These are phyloP conservation scores for Catharus fuscescens DNA, from an alignment of 2,113 vertebrate genomes.

Conservation along the genomic window DNA sequence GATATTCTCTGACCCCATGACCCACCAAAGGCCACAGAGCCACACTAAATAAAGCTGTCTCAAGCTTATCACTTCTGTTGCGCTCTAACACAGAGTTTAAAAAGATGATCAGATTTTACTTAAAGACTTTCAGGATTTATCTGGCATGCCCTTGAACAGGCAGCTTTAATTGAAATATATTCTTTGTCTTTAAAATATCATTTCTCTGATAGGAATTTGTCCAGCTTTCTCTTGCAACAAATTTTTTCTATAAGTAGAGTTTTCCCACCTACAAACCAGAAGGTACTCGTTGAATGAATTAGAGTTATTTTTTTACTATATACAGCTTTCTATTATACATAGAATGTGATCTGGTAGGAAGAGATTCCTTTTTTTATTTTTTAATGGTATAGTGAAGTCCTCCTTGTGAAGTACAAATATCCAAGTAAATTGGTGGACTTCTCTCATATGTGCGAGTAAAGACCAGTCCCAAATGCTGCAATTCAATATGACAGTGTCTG, in stretches of 20 bases:
- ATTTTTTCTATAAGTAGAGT: neutral
- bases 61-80: neutral
- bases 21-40: slow-evolving; percentile 10
- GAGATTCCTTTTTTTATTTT: neutral
- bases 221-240: neutral
- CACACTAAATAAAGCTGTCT: slow-evolving; percentile 50
- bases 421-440: neutral
- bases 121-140: neutral
- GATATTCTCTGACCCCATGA: slow-evolving; percentile 37
- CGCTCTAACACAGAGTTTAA: neutral
- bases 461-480: neutral
- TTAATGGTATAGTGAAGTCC: neutral
- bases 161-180: neutral
- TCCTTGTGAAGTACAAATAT: neutral
- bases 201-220: neutral
- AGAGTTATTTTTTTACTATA: neutral
- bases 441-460: neutral
- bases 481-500: neutral
- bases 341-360: neutral
- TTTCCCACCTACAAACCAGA: neutral
- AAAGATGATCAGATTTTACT: neutral
- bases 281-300: neutral
- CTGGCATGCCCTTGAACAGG: neutral
- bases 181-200: neutral
- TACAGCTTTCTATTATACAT: neutral